Conservation (phyloP, 2,113 vertebrate genomes). For the Odobenus rosmarus region DNA sequence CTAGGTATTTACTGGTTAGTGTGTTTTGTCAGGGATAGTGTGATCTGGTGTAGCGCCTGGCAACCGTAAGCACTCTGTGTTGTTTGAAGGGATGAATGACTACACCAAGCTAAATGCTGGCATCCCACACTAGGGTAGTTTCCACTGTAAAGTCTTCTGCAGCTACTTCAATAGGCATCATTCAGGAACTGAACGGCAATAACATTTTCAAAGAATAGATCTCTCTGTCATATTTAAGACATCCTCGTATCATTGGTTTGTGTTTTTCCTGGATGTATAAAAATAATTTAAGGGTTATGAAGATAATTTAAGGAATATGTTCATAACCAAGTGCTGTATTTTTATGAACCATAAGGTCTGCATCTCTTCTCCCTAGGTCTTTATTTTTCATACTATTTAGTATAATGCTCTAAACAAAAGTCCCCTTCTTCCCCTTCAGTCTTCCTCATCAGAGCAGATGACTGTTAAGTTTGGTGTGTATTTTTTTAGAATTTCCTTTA, state of each 20-base stretch:
- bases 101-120: background rate
- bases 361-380: slow-evolving; percentile 28
- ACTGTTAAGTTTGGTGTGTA: slow-evolving; percentile 11
- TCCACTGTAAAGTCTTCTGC: background rate
- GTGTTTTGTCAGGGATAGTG: background rate
- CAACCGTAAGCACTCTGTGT: background rate
- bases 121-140: background rate
- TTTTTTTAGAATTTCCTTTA: slow-evolving; percentile 51
- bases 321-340: background rate
- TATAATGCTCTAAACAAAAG: background rate
- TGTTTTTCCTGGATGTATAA: slow-evolving; percentile 23
- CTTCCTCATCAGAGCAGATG: background rate
- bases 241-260: background rate
- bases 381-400: background rate
- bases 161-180: background rate
- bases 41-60: background rate
- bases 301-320: slow-evolving; percentile 27
- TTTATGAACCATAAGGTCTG: background rate
- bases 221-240: slow-evolving; percentile 5
- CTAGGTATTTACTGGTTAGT: background rate
- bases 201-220: slow-evolving; percentile 8
- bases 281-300: slow-evolving; percentile 5
- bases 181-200: background rate
- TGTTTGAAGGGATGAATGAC: background rate
- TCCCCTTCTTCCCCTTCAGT: background rate